phyloP scores from a whole-genome alignment of 1,140 invertebrate species.

The Arctopsyche grandis region DNA sequence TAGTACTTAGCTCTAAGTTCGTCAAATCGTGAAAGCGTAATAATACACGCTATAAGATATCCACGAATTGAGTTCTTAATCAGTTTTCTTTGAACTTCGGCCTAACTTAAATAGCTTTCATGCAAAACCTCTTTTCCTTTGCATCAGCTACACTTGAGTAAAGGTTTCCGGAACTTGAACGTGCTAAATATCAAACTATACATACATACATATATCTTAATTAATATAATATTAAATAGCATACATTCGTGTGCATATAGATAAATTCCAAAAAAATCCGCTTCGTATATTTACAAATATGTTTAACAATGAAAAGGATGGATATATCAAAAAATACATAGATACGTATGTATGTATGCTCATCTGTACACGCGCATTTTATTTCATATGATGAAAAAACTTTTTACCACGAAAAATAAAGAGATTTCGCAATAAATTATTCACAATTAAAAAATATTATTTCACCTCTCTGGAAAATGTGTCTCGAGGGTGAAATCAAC shows the following conservation, averaged over 20 bases:
- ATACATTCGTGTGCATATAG: too few species aligned
- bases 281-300: too few species aligned
- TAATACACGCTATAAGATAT: not conserved
- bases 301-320: too few species aligned
- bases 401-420: not conserved
- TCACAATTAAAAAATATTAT: constrained; percentile 11
- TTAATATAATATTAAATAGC: too few species aligned
- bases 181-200: not conserved
- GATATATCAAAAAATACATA: too few species aligned
- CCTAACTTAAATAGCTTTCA: constrained; percentile 20
- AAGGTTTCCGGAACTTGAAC: not conserved
- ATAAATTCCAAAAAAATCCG: too few species aligned
- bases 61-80: constrained; percentile 7
- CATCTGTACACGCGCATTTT: too few species aligned
- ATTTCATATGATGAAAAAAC: constrained; percentile 1
- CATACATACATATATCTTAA: too few species aligned
- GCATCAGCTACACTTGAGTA: not conserved
- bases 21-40: too few species aligned
- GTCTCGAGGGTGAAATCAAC: constrained; percentile 2
- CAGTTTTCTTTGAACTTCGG: constrained; percentile 19
- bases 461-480: not conserved
- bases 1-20: too few species aligned
- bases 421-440: not conserved
- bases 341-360: too few species aligned
- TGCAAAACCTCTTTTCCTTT: not conserved